Evolutionary conservation across 1,140 invertebrate species (phyloP).

Genomic region (Agrypnia vestita): DNA sequence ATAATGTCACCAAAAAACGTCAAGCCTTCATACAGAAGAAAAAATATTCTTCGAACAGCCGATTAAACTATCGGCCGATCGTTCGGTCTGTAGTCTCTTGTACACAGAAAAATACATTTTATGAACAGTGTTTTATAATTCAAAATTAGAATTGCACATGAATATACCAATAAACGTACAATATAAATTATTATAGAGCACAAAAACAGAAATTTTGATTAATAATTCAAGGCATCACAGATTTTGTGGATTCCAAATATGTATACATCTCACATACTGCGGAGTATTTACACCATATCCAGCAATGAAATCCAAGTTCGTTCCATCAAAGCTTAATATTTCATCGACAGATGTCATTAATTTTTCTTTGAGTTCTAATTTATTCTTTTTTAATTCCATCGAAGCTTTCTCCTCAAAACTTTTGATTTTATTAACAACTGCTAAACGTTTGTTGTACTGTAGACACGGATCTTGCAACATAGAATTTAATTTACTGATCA

Average conservation of each 20-base stretch:
- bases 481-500: slow-evolving; percentile 27
- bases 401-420: slow-evolving; percentile 22
- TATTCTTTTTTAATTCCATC: slow-evolving; percentile 43
- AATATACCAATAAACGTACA: background rate
- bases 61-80: no score
- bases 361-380: slow-evolving; percentile 47
- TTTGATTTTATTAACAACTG: slow-evolving; percentile 41
- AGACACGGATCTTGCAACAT: slow-evolving; percentile 42
- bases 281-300: slow-evolving; percentile 55
- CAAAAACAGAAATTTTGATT: no score
- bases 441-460: slow-evolving; percentile 5
- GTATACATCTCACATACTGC: slow-evolving; percentile 52
- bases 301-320: slow-evolving; percentile 54
- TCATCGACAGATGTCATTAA: slow-evolving; percentile 47
- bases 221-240: background rate
- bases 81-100: no score
- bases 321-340: slow-evolving; percentile 54
- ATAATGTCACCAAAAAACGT: no score
- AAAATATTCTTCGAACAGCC: no score
- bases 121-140: no score
- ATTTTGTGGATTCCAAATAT: slow-evolving; percentile 52
- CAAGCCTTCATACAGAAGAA: no score
- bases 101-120: no score
- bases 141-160: no score
- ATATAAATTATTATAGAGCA: background rate